A percentile compares a stretch with the other conserved stretches of the same genome.
phyloP scores from a whole-genome alignment of 2,113 vertebrate species.

The Damaliscus lunatus region DNA sequence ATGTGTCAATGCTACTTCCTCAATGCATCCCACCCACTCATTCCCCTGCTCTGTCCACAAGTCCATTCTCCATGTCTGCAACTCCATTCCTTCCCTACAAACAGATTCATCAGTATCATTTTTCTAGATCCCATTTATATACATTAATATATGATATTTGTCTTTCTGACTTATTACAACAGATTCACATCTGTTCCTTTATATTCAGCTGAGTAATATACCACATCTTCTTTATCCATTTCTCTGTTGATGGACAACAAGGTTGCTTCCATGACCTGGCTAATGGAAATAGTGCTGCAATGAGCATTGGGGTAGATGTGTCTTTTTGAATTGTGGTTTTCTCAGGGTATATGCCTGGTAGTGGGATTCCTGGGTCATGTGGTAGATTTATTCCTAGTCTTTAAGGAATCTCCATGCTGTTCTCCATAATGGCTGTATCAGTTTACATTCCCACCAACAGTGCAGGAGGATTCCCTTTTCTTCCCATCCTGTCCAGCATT shows the following conservation, averaged over 20 bases:
- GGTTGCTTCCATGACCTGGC: neutral
- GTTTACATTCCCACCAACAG: neutral
- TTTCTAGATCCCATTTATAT: neutral
- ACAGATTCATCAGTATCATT: neutral
- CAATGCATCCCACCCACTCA: neutral
- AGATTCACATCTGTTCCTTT: neutral
- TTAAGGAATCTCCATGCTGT: neutral
- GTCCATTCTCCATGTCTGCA: neutral
- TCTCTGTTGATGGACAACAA: neutral
- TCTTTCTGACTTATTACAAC: neutral
- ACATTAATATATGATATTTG: neutral
- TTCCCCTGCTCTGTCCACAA: neutral
- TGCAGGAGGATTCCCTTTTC: neutral
- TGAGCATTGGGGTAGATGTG: neutral
- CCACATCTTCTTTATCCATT: neutral
- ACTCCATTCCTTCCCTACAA: neutral
- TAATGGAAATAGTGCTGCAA: neutral
- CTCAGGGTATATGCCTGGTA: neutral
- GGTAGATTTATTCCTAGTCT: neutral
- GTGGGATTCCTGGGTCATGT: neutral
- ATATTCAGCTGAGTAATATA: neutral
- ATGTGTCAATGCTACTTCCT: neutral
- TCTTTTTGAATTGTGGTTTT: neutral
- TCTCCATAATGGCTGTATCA: neutral
- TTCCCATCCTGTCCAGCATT: neutral